Percentiles rank a stretch among this genome's conserved stretches.
Conservation (phyloP, 2,113 vertebrate genomes). For the Atractosteus spatula region DNA sequence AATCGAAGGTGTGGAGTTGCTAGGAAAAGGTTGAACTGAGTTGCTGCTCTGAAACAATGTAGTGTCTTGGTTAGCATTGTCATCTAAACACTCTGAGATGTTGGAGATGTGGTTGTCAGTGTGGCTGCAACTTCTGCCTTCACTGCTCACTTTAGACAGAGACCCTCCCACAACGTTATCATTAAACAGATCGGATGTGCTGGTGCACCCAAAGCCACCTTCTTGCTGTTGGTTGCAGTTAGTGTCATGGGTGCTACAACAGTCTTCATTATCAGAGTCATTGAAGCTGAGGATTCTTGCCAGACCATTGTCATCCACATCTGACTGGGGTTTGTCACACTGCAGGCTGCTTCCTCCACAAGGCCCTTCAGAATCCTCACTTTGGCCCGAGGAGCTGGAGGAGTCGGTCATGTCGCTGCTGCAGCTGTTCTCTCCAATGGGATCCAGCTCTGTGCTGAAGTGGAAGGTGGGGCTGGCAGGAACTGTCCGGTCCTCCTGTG, state of each 20-base stretch:
- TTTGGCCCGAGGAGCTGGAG: conserved; percentile 71
- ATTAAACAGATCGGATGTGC: conserved; percentile 72
- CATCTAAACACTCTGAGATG: conserved; percentile 80
- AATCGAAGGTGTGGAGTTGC: conserved; percentile 53
- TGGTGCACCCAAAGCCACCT: conserved; percentile 75
- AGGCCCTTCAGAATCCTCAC: conserved; percentile 66
- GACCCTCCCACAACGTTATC: conserved; percentile 54
- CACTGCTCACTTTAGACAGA: conserved; percentile 38
- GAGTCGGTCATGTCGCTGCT: conserved; percentile 89
- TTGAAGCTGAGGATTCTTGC: conserved; percentile 83
- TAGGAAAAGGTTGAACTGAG: conserved; percentile 50
- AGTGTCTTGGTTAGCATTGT: conserved; percentile 87
- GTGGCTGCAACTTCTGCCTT: conserved; percentile 24
- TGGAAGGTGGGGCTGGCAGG: conserved; percentile 67
- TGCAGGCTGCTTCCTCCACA: conserved; percentile 41
- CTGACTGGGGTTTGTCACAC: conserved; percentile 60
- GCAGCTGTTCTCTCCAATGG: conserved; percentile 80
- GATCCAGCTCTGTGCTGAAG: conserved; percentile 65
- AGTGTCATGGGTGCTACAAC: conserved; percentile 35
- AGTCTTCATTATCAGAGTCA: conserved; percentile 68
- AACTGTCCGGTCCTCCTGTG: conserved; percentile 30
- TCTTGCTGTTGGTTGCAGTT: conserved; percentile 49
- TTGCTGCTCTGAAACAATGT: conserved; percentile 69
- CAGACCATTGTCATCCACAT: conserved; percentile 75
- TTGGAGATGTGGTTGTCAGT: conserved; percentile 60